Conservation (phyloP, 2,797 vertebrate species). For the Parambassis ranga region DNA sequence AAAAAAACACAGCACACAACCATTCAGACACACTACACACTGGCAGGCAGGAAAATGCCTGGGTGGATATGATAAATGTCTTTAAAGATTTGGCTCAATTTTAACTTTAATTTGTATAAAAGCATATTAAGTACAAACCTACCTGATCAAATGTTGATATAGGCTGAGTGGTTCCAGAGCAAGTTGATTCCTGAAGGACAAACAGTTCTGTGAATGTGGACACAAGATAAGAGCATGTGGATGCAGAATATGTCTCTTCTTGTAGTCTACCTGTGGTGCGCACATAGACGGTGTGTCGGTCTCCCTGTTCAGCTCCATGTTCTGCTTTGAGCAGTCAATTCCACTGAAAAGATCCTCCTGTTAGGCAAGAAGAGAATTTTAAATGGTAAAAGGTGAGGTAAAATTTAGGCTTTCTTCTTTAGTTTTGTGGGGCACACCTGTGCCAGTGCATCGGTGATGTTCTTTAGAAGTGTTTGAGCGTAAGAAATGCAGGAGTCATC, state of each 20-base stretch:
- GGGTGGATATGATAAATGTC: no score
- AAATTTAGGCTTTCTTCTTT: not conserved
- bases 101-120: no score
- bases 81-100: no score
- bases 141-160: conserved; percentile 65
- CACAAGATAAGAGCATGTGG: no score
- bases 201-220: no score
- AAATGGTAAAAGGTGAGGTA: not conserved
- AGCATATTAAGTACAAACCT: not conserved
- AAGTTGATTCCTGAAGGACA: conserved; percentile 50
- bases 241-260: no score
- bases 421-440: conserved; percentile 27
- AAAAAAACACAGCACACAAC: not conserved
- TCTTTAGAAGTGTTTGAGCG: conserved; percentile 55
- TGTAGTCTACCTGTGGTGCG: conserved; percentile 70
- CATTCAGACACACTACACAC: not conserved
- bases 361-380: not conserved
- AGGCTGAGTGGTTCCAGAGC: conserved; percentile 34
- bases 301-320: conserved; percentile 50
- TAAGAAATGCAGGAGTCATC: conserved; percentile 50
- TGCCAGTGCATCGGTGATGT: conserved; percentile 48
- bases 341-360: conserved; percentile 71
- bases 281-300: conserved; percentile 63
- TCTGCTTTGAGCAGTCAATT: conserved; percentile 66
- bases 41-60: not conserved